Conservation (phyloP, 2,797 vertebrate genomes). For the Mormyrus hasselquistii region DNA sequence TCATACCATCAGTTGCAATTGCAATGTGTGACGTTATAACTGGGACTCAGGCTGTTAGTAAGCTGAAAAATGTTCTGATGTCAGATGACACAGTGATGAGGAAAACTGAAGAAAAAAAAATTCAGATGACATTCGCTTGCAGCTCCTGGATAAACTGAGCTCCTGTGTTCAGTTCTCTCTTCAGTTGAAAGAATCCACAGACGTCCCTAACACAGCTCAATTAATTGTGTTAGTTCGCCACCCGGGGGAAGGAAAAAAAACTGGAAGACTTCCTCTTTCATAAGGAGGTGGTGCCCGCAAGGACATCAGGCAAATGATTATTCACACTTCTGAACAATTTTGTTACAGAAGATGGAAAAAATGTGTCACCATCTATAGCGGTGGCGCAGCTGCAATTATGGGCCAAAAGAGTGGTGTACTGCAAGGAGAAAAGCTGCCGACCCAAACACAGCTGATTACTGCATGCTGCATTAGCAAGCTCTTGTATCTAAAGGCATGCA, state of each 20-base stretch:
- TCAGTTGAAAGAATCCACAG: slow-evolving; percentile 27
- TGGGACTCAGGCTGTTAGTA: slow-evolving; percentile 19
- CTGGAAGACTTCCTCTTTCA: slow-evolving; percentile 29
- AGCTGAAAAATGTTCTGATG: neutral
- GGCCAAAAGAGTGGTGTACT: neutral
- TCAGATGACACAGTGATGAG: slow-evolving; percentile 25
- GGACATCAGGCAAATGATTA: slow-evolving; percentile 25
- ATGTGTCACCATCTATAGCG: slow-evolving; percentile 19
- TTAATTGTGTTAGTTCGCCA: slow-evolving; percentile 21
- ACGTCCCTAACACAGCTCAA: slow-evolving; percentile 10
- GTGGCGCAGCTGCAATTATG: neutral
- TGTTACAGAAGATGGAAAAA: slow-evolving; percentile 24
- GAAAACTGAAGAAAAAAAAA: slow-evolving; percentile 22
- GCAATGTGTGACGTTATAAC: slow-evolving; percentile 20
- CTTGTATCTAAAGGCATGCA: slow-evolving; percentile 13
- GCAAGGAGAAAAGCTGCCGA: neutral
- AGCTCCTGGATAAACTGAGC: slow-evolving; percentile 18
- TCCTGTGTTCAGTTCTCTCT: slow-evolving; percentile 20
- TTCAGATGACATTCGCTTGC: slow-evolving; percentile 20
- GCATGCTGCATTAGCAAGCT: slow-evolving; percentile 5
- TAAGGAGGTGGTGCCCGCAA: slow-evolving; percentile 18
- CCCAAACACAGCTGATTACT: neutral
- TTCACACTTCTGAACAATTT: slow-evolving; percentile 25
- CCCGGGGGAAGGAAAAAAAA: slow-evolving; percentile 22
- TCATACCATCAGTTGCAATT: slow-evolving; percentile 5